These are phyloP conservation scores for Megaceryle torquata DNA, from an alignment of 2,113 vertebrate genomes.

Conservation along the genomic window DNA sequence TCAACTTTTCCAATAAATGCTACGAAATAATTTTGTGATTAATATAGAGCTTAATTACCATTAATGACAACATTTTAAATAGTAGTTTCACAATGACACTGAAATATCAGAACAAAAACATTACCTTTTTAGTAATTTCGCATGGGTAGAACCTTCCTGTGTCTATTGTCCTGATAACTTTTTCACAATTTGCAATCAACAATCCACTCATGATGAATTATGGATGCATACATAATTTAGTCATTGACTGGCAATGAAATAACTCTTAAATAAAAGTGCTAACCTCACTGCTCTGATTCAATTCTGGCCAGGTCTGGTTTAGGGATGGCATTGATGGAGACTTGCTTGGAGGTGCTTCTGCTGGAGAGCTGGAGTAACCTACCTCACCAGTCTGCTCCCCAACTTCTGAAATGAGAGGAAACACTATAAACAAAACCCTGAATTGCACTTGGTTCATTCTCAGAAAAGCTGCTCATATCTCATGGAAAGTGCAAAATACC, in stretches of 20 bases:
- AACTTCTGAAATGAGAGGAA: constrained; percentile 76
- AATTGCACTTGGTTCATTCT: not conserved
- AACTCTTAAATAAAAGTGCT: constrained; percentile 58
- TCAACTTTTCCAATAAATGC: not conserved
- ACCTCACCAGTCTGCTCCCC: constrained; percentile 87
- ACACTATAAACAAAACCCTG: constrained; percentile 34
- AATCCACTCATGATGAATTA: not conserved
- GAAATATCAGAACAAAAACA: not conserved
- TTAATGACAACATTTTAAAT: not conserved
- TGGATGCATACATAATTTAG: not conserved
- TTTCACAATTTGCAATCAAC: not conserved
- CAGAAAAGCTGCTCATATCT: not conserved
- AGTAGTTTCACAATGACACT: not conserved
- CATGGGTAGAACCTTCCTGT: not conserved
- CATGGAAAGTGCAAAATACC: not conserved
- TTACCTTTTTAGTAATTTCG: not conserved
- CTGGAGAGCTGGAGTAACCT: constrained; percentile 90
- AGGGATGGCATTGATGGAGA: constrained; percentile 98
- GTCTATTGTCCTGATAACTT: not conserved
- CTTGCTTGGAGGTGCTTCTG: constrained; percentile 95
- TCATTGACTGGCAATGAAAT: not conserved
- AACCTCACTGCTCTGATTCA: constrained; percentile 98
- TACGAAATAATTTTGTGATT: not conserved
- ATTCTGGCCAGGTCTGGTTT: constrained; percentile 97
- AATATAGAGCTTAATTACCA: not conserved